A percentile compares a stretch with the other conserved stretches of the same genome.
phyloP scores from a whole-genome alignment of 92 coral and sea anemone genomes.

The Scolanthus callimorphus region DNA sequence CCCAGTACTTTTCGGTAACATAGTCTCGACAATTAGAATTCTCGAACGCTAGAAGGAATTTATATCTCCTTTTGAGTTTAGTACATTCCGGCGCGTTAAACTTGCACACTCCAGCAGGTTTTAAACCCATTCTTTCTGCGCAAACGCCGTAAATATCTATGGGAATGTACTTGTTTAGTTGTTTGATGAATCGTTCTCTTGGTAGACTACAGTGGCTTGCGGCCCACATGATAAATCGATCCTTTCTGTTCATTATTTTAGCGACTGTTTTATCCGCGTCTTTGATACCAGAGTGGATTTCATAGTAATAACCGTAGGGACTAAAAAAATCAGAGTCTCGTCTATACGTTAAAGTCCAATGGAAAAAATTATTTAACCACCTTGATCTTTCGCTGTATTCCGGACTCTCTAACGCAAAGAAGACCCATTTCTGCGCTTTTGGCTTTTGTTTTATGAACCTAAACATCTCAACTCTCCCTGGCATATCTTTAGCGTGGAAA shows the following conservation, averaged over 20 bases:
- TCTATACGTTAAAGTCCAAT: slow-evolving; percentile 40
- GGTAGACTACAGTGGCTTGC: slow-evolving; percentile 32
- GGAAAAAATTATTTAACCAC: slow-evolving; percentile 36
- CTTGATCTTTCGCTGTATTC: slow-evolving; percentile 12
- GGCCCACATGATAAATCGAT: slow-evolving; percentile 32
- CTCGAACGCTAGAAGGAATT: slow-evolving; percentile 41
- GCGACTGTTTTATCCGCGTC: not conserved
- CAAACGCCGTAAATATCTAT: slow-evolving; percentile 40
- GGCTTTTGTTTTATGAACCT: slow-evolving; percentile 27
- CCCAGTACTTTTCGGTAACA: slow-evolving; percentile 57
- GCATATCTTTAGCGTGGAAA: slow-evolving; percentile 41
- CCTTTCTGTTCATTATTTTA: slow-evolving; percentile 5
- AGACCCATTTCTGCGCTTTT: slow-evolving; percentile 32
- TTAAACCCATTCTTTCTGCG: slow-evolving; percentile 21
- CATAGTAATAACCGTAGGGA: slow-evolving; percentile 37
- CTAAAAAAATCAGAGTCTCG: slow-evolving; percentile 36
- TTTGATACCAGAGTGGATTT: slow-evolving; percentile 7
- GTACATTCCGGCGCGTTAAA: slow-evolving; percentile 22
- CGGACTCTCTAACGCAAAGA: slow-evolving; percentile 38
- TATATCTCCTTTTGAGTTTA: slow-evolving; percentile 22
- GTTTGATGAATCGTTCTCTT: slow-evolving; percentile 25
- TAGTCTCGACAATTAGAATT: slow-evolving; percentile 47
- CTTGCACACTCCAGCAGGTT: slow-evolving; percentile 21
- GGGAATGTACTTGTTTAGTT: slow-evolving; percentile 12
- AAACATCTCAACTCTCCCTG: slow-evolving; percentile 37